These are phyloP conservation scores for Scaptomyza tumidula DNA, from an alignment of 2,888 invertebrate genomes.

Conservation along the genomic window DNA sequence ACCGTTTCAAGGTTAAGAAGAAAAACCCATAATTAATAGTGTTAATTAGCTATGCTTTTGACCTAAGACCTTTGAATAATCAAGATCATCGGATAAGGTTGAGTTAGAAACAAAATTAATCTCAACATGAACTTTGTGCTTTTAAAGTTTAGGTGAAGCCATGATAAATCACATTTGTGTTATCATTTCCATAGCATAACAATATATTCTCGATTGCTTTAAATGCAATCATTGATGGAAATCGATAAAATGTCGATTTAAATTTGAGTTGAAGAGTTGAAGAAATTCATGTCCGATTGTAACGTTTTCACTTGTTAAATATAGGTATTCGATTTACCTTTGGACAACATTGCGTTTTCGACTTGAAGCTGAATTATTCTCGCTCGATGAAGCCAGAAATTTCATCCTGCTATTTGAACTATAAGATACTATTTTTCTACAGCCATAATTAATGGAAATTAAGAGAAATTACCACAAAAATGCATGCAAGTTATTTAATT, in stretches of 20 bases:
- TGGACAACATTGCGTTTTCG: too few relatives aligned
- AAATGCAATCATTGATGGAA: neutral
- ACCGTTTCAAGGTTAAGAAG: too few relatives aligned
- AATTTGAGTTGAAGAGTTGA: too few relatives aligned
- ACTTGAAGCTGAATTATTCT: too few relatives aligned
- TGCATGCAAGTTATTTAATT: neutral
- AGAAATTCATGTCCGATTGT: too few relatives aligned
- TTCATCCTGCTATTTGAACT: too few relatives aligned
- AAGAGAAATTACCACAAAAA: neutral
- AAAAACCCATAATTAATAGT: neutral
- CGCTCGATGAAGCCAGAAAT: too few relatives aligned
- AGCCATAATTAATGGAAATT: neutral
- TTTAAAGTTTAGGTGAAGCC: neutral
- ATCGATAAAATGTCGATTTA: neutral
- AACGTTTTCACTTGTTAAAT: too few relatives aligned
- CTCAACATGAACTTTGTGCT: neutral
- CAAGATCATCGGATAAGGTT: too few relatives aligned
- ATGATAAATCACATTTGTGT: neutral
- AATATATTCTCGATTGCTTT: neutral
- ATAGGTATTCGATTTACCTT: too few relatives aligned
- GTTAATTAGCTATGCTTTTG: neutral
- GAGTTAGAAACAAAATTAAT: neutral
- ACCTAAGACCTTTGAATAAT: neutral
- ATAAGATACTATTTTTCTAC: too few relatives aligned
- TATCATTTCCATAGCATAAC: neutral